phyloP scores from a whole-genome alignment of 2,113 vertebrate species.

The Engystomops pustulosus region DNA sequence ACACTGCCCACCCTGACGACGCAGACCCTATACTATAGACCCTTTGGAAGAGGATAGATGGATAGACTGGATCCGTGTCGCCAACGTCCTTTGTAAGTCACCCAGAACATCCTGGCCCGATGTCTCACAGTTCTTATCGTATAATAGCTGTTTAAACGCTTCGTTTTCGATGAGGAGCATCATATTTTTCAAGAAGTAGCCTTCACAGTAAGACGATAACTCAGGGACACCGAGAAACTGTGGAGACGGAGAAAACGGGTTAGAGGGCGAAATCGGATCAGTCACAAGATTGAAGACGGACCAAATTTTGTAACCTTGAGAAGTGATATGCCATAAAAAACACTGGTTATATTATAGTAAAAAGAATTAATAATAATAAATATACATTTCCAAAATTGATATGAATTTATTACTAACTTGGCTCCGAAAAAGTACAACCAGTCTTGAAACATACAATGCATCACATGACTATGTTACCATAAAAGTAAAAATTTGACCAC shows the following conservation, averaged over 20 bases:
- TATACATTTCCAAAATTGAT: no score
- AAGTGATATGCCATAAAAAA: no score
- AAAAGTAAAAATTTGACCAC: no score
- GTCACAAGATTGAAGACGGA: not conserved
- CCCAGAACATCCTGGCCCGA: conserved; percentile 85
- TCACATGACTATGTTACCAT: no score
- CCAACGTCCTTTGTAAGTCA: conserved; percentile 94
- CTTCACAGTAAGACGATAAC: conserved; percentile 90
- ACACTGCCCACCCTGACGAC: conserved; percentile 59
- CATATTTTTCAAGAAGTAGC: conserved; percentile 99
- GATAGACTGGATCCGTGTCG: conserved; percentile 92
- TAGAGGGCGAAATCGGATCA: not conserved
- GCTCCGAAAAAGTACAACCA: no score
- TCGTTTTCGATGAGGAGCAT: conserved; percentile 94
- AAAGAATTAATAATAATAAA: no score
- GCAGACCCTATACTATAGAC: conserved; percentile 85
- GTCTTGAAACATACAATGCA: no score
- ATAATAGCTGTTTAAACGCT: conserved; percentile 95
- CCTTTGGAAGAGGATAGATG: conserved; percentile 98
- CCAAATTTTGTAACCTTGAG: no score
- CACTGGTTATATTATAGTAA: no score
- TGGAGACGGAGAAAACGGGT: conserved; percentile 32
- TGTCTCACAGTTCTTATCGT: conserved; percentile 85
- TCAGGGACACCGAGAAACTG: conserved; percentile 93
- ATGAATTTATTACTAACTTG: no score